Evolutionary conservation across 2,113 vertebrate species (phyloP), one percentile per base, ranked within the genome.

Genomic region (Ictalurus furcatus): DNA sequence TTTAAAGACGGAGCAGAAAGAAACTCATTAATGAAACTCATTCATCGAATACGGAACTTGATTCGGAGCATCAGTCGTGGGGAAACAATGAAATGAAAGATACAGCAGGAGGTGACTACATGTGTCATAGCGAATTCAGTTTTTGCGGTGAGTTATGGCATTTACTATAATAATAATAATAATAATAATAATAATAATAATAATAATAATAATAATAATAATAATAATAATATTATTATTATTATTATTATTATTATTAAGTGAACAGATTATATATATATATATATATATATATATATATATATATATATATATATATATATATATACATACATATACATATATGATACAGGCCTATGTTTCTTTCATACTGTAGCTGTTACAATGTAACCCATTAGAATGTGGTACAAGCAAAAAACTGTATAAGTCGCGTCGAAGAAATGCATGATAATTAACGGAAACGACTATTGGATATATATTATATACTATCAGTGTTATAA

Each of bases 241-340:
- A n/a, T n/a, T n/a, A n/a, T n/a, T n/a, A n/a, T n/a, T n/a, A n/a
- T n/a, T n/a, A 16, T 40, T 37, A 28, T n/a, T 30, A 25, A 56
- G 74, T 12, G 16, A 76, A 37, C 17, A 52, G 2, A 73, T 74
- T 1, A 48, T 1, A 28, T 4, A 48, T 1, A 48, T 9, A 48
- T 7, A 7, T 9, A 52, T 11, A 52, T 1, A 52, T 0, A 52
- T 1, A 48, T 1, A 48, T 1, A 48, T 1, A 28, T 4, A 48
- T 1, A 48, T 9, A 48, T 7, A 7, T 9, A 52, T 11, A 52
- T 1, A 52, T 0, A 52, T 1, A 48, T 1, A 48, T 1, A 48
- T 1, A 52, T 11, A 52, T 1, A 52, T 0, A 52, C 1, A 48
- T 1, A 48, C 1, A 48, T 1, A 28, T 4, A 48, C 1, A 48